These are phyloP conservation scores for Heteromormyrus szaboi DNA, from an alignment of 2,797 vertebrate genomes.

Conservation along the genomic window DNA sequence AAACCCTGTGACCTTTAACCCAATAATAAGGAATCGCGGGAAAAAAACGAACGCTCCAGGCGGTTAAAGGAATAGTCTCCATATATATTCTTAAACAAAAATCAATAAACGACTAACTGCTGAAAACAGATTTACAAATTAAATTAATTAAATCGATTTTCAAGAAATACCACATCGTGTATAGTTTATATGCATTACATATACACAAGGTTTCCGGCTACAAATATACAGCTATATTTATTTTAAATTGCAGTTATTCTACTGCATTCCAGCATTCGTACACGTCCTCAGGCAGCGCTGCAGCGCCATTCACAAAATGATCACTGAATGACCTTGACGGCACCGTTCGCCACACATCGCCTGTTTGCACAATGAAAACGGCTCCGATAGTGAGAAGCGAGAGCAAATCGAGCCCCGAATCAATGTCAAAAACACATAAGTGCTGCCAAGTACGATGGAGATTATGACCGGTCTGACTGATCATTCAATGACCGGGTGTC, in stretches of 20 bases:
- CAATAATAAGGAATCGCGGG: not conserved
- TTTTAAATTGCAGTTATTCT: not conserved
- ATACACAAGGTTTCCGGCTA: not conserved
- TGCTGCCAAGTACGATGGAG: not conserved
- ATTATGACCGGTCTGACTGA: not conserved
- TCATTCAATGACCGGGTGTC: not conserved
- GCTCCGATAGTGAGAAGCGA: not conserved
- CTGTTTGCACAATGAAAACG: not conserved
- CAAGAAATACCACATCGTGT: not conserved
- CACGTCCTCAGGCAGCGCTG: not conserved
- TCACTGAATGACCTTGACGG: not conserved
- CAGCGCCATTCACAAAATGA: not conserved
- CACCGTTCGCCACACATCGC: not conserved
- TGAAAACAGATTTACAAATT: not conserved
- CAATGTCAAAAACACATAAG: not conserved
- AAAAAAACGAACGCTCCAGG: not conserved
- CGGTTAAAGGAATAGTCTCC: not conserved
- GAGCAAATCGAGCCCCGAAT: not conserved
- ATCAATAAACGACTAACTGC: not conserved
- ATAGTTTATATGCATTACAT: not conserved
- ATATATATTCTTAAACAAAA: not conserved
- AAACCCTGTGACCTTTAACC: not conserved
- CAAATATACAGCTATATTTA: not conserved
- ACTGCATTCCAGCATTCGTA: not conserved
- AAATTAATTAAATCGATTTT: not conserved